Percentiles rank a stretch among this genome's conserved stretches.
phyloP scores from a whole-genome alignment of 2,888 invertebrate genomes.

The Rhabditophanes sp. region DNA sequence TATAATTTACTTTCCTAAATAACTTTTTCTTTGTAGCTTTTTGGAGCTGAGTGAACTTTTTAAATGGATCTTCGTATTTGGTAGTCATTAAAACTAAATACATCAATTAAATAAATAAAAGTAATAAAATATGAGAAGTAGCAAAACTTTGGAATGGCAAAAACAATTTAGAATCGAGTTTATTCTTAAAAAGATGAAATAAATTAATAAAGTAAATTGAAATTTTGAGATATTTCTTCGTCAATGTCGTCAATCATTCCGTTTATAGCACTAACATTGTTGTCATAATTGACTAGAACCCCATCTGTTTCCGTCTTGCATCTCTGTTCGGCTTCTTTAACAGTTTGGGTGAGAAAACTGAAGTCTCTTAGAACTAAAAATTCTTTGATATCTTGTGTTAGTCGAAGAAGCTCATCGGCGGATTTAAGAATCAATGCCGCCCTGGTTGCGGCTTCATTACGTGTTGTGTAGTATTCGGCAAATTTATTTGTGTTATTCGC shows the following conservation, averaged over 20 bases:
- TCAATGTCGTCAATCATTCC: conserved; percentile 26
- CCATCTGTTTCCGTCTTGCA: conserved; percentile 15
- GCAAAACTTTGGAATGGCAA: conserved; percentile 2
- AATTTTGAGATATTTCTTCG: conserved; percentile 13
- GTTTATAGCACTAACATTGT: conserved; percentile 15
- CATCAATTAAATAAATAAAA: neutral
- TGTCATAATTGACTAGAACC: conserved; percentile 9
- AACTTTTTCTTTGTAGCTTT: conserved; percentile 12
- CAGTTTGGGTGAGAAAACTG: conserved; percentile 89
- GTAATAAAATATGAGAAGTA: neutral
- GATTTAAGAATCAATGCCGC: conserved; percentile 23
- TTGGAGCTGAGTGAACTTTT: conserved; percentile 10
- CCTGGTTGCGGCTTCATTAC: conserved; percentile 21
- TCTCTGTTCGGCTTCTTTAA: conserved; percentile 48
- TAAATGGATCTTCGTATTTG: conserved; percentile 12
- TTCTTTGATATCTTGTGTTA: conserved; percentile 92
- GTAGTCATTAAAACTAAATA: conserved; percentile 5
- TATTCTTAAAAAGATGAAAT: neutral
- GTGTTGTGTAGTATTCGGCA: conserved; percentile 25
- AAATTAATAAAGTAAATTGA: conserved; percentile 9
- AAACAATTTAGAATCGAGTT: conserved; percentile 2
- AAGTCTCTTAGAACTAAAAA: conserved; percentile 94
- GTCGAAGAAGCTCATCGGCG: conserved; percentile 56
- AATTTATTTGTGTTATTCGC: conserved; percentile 6
- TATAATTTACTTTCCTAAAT: conserved; percentile 16